phyloP scores from a whole-genome alignment of 2,113 vertebrate species.

The Agapornis roseicollis region DNA sequence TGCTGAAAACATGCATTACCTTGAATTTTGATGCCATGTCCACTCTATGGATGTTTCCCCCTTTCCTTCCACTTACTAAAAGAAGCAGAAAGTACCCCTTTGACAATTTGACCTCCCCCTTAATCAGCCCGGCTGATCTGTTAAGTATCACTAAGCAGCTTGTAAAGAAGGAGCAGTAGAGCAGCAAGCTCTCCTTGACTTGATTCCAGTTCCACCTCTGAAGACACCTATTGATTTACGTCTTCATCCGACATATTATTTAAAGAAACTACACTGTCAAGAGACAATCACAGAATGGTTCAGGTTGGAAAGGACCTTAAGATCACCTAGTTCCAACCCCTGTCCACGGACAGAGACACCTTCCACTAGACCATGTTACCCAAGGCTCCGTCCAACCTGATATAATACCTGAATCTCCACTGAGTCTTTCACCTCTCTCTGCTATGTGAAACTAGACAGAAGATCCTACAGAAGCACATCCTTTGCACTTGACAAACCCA shows the following conservation, averaged over 20 bases:
- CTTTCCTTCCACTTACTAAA: background rate
- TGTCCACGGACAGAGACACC: background rate
- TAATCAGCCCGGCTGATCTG: background rate
- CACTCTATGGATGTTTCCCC: background rate
- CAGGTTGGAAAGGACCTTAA: background rate
- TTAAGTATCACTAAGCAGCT: background rate
- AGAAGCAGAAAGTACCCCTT: background rate
- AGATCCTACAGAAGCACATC: background rate
- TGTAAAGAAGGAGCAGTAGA: background rate
- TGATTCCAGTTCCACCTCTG: background rate
- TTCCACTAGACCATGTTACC: background rate
- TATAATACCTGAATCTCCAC: background rate
- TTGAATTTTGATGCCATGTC: background rate
- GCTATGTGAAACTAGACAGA: background rate
- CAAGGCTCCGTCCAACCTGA: background rate
- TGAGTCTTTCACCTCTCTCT: background rate
- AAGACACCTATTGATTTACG: background rate
- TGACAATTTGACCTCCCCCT: background rate
- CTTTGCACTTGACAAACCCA: background rate
- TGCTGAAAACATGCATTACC: background rate
- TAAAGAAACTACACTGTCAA: background rate
- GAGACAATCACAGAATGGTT: background rate
- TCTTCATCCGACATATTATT: background rate
- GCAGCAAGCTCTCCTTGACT: background rate
- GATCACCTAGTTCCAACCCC: background rate